Evolutionary conservation across 2,888 invertebrate genomes (phyloP).

Genomic region (Cheilosia vulpina): DNA sequence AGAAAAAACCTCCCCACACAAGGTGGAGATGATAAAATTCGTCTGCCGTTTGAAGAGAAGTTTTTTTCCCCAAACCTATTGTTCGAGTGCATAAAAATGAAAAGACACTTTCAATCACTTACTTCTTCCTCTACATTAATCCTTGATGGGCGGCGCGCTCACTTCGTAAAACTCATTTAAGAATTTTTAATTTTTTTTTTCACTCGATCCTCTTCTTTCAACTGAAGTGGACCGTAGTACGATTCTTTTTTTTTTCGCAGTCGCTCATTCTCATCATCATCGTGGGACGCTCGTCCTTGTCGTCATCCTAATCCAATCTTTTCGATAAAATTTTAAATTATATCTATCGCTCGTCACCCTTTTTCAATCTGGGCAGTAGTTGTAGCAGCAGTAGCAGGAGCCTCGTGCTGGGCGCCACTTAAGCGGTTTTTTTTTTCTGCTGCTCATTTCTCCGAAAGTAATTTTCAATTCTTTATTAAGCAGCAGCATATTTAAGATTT

Average conservation of each 20-base stretch:
- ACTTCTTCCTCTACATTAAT: constrained; percentile 72
- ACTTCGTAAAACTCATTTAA: constrained; percentile 72
- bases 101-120: constrained; percentile 71
- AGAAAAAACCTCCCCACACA: constrained; percentile 13
- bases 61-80: constrained; percentile 47
- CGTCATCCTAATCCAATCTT: constrained; percentile 73
- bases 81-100: constrained; percentile 65
- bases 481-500: constrained; percentile 71
- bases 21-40: constrained; percentile 48
- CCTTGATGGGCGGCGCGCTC: constrained; percentile 57
- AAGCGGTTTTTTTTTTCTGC: constrained; percentile 1
- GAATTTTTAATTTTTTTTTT: constrained; percentile 43
- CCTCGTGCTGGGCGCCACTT: constrained; percentile 61
- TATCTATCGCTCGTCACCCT: constrained; percentile 70
- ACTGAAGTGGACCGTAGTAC: constrained; percentile 27
- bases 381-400: constrained; percentile 16
- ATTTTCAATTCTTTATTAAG: constrained; percentile 71
- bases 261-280: constrained; percentile 5
- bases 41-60: constrained; percentile 31
- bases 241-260: constrained; percentile 20
- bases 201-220: not conserved
- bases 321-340: constrained; percentile 74
- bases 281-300: constrained; percentile 30
- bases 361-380: constrained; percentile 45
- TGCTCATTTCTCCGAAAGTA: constrained; percentile 33